Evolutionary conservation across 1,140 invertebrate genomes (phyloP).

Genomic region (Drosophila kikkawai): DNA sequence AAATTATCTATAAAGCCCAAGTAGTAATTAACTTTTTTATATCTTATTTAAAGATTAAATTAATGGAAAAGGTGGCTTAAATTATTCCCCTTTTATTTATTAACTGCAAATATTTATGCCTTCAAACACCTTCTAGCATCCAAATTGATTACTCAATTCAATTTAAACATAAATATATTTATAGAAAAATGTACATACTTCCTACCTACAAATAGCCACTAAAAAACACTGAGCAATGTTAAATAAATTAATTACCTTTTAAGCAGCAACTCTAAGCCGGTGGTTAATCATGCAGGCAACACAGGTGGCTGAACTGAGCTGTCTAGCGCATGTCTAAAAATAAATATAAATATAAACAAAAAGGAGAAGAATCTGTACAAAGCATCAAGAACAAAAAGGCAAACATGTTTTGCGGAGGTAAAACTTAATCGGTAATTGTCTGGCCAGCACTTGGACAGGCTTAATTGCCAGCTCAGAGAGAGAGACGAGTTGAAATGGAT

Average conservation of each 20-base stretch:
- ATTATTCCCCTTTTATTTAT: background rate
- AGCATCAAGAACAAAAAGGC: constrained; percentile 42
- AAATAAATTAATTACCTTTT: constrained; percentile 71
- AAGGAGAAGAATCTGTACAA: constrained; percentile 20
- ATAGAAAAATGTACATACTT: constrained; percentile 15
- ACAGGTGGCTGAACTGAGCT: constrained; percentile 18
- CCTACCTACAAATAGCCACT: constrained; percentile 14
- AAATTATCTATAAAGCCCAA: too few species aligned
- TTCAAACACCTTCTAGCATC: background rate
- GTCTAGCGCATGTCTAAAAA: constrained; percentile 65
- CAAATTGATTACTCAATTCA: constrained; percentile 13
- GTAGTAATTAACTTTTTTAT: background rate
- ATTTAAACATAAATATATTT: background rate
- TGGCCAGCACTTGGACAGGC: constrained; percentile 67
- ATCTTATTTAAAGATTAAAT: background rate
- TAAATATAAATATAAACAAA: constrained; percentile 56
- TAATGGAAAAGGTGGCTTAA: background rate
- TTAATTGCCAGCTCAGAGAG: constrained; percentile 61
- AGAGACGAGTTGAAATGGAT: constrained; percentile 3
- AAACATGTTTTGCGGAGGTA: constrained; percentile 53
- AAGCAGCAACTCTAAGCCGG: constrained; percentile 50
- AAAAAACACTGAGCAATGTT: constrained; percentile 8
- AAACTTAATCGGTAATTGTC: constrained; percentile 58
- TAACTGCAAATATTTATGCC: background rate
- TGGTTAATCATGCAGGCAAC: constrained; percentile 72